Evolutionary conservation across 2,113 vertebrate species (phyloP).

Genomic region (Pyrgilauda ruficollis): DNA sequence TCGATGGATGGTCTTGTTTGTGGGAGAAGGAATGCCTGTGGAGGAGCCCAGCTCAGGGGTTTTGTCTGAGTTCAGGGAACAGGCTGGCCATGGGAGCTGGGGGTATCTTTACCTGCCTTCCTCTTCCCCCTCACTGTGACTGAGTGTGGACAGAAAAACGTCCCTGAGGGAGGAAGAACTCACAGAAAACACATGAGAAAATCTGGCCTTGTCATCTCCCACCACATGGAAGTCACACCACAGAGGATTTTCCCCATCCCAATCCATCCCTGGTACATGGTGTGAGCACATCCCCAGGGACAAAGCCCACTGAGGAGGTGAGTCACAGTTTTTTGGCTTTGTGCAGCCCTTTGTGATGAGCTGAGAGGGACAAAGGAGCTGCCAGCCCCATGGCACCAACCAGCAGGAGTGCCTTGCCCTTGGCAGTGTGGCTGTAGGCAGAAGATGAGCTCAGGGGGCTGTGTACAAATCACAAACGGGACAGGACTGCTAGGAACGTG

Average conservation of each 20-base stretch:
- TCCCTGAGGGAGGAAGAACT: neutral
- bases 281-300: neutral
- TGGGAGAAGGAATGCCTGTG: neutral
- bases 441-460: neutral
- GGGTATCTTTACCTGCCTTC: neutral
- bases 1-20: neutral
- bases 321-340: neutral
- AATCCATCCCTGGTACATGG: fast-evolving
- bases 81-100: neutral
- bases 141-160: fast-evolving
- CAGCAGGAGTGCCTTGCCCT: neutral
- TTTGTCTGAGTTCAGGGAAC: neutral
- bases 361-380: neutral
- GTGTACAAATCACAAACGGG: too few species aligned
- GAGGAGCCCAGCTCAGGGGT: neutral
- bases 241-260: neutral
- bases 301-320: neutral
- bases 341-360: neutral
- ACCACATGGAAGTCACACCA: neutral
- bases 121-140: neutral
- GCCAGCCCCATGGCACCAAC: neutral
- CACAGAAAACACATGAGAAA: neutral
- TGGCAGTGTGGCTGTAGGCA: neutral
- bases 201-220: neutral
- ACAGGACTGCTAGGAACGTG: too few species aligned